phyloP scores from a whole-genome alignment of 2,113 vertebrate species.

The Lepisosteus oculatus region DNA sequence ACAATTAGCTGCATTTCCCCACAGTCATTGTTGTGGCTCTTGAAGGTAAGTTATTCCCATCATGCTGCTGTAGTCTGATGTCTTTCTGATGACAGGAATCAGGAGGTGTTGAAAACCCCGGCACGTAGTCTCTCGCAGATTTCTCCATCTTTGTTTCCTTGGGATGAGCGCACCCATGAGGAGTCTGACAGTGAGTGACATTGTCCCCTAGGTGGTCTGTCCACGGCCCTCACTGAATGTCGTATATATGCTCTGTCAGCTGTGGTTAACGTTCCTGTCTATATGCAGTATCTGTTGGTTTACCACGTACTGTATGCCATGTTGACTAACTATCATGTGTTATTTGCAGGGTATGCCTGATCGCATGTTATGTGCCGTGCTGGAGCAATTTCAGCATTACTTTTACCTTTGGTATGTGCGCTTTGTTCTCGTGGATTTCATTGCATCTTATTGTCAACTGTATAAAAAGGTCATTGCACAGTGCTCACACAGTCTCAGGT shows the following conservation, averaged over 20 bases:
- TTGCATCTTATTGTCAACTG: conserved; percentile 52
- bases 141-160: conserved; percentile 62
- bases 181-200: conserved; percentile 77
- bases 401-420: conserved; percentile 82
- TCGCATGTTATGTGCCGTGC: conserved; percentile 83
- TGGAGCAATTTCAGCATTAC: conserved; percentile 82
- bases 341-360: conserved; percentile 82
- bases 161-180: conserved; percentile 81
- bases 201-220: conserved; percentile 52
- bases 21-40: too few species aligned
- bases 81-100: conserved; percentile 27
- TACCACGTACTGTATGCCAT: conserved; percentile 65
- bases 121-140: conserved; percentile 44
- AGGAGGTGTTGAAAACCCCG: conserved; percentile 33
- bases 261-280: conserved; percentile 70
- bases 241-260: conserved; percentile 72
- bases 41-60: conserved; percentile 32
- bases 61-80: conserved; percentile 31
- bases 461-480: conserved; percentile 52
- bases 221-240: conserved; percentile 59
- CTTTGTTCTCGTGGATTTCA: conserved; percentile 73
- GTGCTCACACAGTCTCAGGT: conserved; percentile 16
- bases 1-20: too few species aligned
- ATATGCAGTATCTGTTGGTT: conserved; percentile 67
- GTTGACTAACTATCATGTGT: conserved; percentile 81